These are phyloP conservation scores for Cettia cetti DNA, from an alignment of 2,113 vertebrate species.

Conservation along the genomic window DNA sequence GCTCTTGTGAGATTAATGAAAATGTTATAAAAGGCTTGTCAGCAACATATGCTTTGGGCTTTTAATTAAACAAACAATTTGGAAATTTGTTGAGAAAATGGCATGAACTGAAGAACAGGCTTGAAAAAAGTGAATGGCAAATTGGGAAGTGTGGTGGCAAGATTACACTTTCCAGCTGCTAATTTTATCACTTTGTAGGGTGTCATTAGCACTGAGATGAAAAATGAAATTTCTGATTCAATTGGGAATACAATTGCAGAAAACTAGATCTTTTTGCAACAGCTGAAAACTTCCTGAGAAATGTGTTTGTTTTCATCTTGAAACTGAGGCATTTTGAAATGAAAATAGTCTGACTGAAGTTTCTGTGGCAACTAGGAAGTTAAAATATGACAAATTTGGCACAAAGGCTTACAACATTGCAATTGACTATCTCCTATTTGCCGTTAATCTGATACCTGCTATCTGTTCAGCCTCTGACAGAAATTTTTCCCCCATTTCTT, in stretches of 20 bases:
- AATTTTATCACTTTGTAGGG: constrained; percentile 17
- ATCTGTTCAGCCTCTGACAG: neutral
- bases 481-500: neutral
- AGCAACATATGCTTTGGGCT: neutral
- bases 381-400: neutral
- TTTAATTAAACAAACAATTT: neutral
- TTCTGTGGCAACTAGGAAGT: neutral
- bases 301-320: neutral
- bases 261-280: neutral
- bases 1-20: neutral
- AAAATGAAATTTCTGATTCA: neutral
- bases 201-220: constrained; percentile 19
- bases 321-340: neutral
- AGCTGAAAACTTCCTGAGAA: neutral
- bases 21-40: neutral
- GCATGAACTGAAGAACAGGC: neutral
- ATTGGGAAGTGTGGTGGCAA: neutral
- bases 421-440: neutral
- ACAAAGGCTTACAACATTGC: neutral
- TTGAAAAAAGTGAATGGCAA: neutral
- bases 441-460: neutral
- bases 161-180: constrained; percentile 17
- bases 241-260: neutral
- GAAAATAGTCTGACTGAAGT: neutral
- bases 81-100: neutral